A percentile compares a stretch with the other conserved stretches of the same genome.
Conservation (phyloP, 23 tunicate genomes). For the Trididemnum miniatum region DNA sequence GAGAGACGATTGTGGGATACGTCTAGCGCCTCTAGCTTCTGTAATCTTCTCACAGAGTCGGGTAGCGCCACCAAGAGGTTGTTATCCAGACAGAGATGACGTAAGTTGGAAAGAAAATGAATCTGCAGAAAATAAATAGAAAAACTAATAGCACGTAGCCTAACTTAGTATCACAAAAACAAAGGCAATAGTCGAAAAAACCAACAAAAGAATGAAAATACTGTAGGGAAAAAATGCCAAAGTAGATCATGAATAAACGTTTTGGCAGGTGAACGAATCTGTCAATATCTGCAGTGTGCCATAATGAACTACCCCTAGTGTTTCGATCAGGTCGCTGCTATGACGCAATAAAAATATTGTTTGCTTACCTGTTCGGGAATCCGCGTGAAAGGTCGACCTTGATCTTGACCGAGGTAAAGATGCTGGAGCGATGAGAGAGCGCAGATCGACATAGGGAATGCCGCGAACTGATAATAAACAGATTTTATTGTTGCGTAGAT, state of each 20-base stretch:
- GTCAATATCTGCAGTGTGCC: too few relatives aligned
- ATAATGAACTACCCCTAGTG: too few relatives aligned
- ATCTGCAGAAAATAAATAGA: conserved; percentile 59
- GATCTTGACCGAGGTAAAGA: conserved; percentile 84
- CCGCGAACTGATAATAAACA: conserved; percentile 55
- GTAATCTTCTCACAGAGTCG: conserved; percentile 41
- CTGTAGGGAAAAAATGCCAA: too few relatives aligned
- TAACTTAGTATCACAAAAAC: too few relatives aligned
- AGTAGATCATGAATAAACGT: too few relatives aligned
- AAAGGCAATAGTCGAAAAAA: too few relatives aligned
- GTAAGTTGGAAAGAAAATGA: conserved; percentile 39
- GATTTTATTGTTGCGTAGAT: too few relatives aligned
- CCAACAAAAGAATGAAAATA: too few relatives aligned
- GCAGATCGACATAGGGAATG: conserved; percentile 64
- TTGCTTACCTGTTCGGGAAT: conserved; percentile 82
- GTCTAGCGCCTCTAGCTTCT: conserved; percentile 48
- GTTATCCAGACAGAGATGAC: conserved; percentile 63
- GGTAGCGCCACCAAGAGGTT: conserved; percentile 65
- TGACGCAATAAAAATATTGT: too few relatives aligned
- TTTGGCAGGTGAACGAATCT: too few relatives aligned
- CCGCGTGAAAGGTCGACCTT: conserved; percentile 66
- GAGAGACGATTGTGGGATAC: conserved; percentile 72
- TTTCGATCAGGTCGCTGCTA: too few relatives aligned
- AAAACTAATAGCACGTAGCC: too few relatives aligned
- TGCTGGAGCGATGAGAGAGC: conserved; percentile 50